A percentile compares a stretch with the other conserved stretches of the same genome.
Evolutionary conservation across 2,113 vertebrate genomes (phyloP).

Genomic region (Plecotus auritus): DNA sequence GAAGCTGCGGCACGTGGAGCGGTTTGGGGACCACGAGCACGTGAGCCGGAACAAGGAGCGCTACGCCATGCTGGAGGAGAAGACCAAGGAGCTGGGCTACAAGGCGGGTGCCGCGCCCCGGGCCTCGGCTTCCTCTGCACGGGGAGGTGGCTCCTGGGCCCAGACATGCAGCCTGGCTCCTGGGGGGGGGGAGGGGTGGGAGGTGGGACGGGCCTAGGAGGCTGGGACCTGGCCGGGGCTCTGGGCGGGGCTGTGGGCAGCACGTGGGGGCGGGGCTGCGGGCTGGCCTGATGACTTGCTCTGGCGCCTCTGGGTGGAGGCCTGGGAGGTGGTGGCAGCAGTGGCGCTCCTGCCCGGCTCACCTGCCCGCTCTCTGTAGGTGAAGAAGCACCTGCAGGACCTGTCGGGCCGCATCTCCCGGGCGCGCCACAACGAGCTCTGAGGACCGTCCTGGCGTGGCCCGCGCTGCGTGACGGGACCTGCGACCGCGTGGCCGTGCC

Average conservation of each 20-base stretch:
- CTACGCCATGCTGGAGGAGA: constrained; percentile 88
- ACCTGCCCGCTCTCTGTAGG: constrained; percentile 76
- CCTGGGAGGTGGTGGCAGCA: too few species aligned
- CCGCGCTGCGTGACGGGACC: fast-evolving
- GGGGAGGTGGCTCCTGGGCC: too few species aligned
- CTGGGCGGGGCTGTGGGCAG: background rate
- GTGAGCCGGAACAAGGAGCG: constrained; percentile 90
- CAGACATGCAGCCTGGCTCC: background rate
- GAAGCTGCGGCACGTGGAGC: constrained; percentile 91
- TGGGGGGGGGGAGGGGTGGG: background rate
- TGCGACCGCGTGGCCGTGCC: too few species aligned
- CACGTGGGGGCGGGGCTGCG: fast-evolving
- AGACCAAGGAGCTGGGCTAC: constrained; percentile 94
- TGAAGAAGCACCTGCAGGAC: constrained; percentile 97
- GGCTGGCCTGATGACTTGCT: too few species aligned
- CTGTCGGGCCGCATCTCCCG: constrained; percentile 90
- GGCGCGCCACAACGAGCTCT: constrained; percentile 94
- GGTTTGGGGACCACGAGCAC: constrained; percentile 89
- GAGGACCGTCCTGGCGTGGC: constrained; percentile 26
- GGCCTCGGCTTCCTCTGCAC: too few species aligned
- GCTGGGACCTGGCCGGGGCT: background rate
- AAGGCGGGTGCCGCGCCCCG: constrained; percentile 87
- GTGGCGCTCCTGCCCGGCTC: background rate
- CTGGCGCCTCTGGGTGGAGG: too few species aligned
- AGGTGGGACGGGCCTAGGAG: background rate